Percentiles rank a stretch among this genome's conserved stretches.
These are phyloP conservation scores for Leucopternis melanops DNA, from an alignment of 2,113 vertebrate species.

Conservation along the genomic window DNA sequence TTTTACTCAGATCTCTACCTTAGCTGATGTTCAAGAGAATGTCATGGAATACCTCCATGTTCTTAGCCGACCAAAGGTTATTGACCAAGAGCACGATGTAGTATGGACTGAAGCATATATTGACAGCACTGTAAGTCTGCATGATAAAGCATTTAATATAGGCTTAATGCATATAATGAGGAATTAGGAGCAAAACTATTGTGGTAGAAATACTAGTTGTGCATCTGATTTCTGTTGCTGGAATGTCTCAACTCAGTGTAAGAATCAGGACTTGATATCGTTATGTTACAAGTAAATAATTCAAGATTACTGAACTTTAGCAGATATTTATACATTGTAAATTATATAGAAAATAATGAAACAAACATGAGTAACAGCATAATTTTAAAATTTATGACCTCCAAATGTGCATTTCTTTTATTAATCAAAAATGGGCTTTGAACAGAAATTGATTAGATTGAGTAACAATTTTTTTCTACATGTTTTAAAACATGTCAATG, in stretches of 20 bases:
- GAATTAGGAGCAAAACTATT: background rate
- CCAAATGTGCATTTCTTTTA: background rate
- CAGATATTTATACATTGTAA: background rate
- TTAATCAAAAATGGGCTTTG: background rate
- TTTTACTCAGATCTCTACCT: slow-evolving; percentile 96
- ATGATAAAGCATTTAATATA: background rate
- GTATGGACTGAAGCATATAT: slow-evolving; percentile 98
- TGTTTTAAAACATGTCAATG: background rate
- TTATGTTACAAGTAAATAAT: background rate
- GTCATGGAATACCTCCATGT: slow-evolving; percentile 99
- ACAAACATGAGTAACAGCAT: background rate
- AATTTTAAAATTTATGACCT: background rate
- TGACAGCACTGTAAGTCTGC: slow-evolving; percentile 92
- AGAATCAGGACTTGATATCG: background rate
- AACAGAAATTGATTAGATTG: background rate
- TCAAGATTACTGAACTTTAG: background rate
- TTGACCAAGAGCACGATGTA: slow-evolving; percentile 94
- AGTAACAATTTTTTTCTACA: background rate
- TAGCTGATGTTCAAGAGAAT: slow-evolving; percentile 97
- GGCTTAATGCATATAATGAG: background rate
- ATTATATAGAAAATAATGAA: background rate
- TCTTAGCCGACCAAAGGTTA: slow-evolving; percentile 95
- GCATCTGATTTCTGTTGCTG: background rate
- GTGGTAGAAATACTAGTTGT: background rate
- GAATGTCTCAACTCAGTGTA: background rate